Base-by-base conservation (phyloP, 2,888 invertebrate genomes). In the Coleophora deauratella region DNA sequence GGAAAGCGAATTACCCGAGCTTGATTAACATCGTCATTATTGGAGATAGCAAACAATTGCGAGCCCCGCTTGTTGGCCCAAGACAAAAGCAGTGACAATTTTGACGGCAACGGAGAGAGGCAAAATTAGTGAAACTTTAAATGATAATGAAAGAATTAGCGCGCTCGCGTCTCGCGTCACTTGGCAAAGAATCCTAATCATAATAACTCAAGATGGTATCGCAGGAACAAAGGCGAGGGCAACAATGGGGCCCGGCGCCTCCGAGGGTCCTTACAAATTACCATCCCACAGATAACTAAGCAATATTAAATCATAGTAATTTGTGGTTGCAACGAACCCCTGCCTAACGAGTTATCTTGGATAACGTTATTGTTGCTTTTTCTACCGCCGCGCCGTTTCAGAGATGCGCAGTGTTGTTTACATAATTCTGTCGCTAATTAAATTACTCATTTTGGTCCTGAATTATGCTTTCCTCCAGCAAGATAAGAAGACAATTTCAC, bases 291-390 rank as follows among this genome's bases (percentile, higher is more conserved):
- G 84, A 85, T 85, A 85, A 82, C 82, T 84, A 81, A 79, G 81
- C 80, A 81, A 82, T 85, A 84, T 84, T 84, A 84, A 85, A 84
- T 85, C 84, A 82, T 80, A 82, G 79, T 80, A 84, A 84, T 85
- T 84, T 84, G 81, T 80, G 80, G 77, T 66, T 67, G 72, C 74
- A 73, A 72, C 78, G 66, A 69, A 66, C 67, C 75, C 73, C 72
- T 10, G 31, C 57, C 57, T 61, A 61, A 59, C 62, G 63, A 67
- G 63, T 70, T 72, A 79, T 79, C 75, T 72, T 62, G 55, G 53
- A 57, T 11, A 59, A 65, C 62, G 64, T 68, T 66, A 65, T 67
- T 63, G 55, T 58, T 57, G 49, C 47, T 55, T 63, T 66, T 67
- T 66, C 63, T 55, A 54, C 46, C 36, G 45, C 52, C 52, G 56